phyloP scores from a whole-genome alignment of 2,797 vertebrate genomes.

The Thalassophryne amazonica region DNA sequence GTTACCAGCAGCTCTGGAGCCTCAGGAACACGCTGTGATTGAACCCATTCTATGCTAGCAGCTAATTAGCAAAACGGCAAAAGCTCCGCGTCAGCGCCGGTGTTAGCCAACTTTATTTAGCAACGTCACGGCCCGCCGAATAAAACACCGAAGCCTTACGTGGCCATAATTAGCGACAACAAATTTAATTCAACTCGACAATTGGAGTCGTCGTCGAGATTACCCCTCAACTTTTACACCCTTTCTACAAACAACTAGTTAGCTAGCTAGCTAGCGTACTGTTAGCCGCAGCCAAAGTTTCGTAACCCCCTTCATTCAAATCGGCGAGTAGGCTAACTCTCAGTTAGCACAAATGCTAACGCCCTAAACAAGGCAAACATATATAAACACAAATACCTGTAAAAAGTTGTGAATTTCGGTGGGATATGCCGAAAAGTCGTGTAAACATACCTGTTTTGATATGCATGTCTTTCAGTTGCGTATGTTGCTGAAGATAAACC shows the following conservation, averaged over 20 bases:
- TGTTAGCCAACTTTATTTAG: constrained; percentile 57
- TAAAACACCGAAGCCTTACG: constrained; percentile 6
- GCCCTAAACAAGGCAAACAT: constrained; percentile 7
- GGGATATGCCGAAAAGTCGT: background rate
- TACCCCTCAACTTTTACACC: background rate
- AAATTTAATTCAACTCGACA: fast-evolving
- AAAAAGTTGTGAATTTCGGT: background rate
- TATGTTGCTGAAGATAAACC: constrained; percentile 38
- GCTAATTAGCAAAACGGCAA: constrained; percentile 6
- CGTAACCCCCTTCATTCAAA: constrained; percentile 69
- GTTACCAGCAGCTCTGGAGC: fast-evolving
- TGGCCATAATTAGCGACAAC: fast-evolving
- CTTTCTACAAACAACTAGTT: fast-evolving
- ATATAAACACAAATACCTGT: background rate
- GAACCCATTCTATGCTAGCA: background rate
- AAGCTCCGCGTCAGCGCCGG: constrained; percentile 12
- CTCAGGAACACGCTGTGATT: background rate
- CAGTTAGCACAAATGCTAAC: constrained; percentile 46
- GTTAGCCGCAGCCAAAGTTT: constrained; percentile 63
- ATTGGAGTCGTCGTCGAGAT: background rate
- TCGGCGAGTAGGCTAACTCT: constrained; percentile 30
- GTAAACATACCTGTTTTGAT: constrained; percentile 78
- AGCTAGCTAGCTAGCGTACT: constrained; percentile 8
- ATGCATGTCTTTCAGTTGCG: constrained; percentile 74
- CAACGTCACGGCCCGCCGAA: constrained; percentile 18